Conservation (phyloP, 2,888 invertebrate species). For the Cistogaster globosa region DNA sequence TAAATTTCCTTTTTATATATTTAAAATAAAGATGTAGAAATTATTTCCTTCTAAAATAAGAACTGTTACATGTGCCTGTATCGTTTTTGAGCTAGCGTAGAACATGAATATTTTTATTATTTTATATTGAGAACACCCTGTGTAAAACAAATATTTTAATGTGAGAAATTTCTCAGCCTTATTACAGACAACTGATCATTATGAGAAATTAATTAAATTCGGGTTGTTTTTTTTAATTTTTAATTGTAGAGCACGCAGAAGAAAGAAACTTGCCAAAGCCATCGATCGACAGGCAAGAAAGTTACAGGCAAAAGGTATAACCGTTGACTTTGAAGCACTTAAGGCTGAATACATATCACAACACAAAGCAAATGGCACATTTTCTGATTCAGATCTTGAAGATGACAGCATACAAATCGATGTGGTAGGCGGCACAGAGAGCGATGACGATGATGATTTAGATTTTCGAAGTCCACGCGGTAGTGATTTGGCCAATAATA, state of each 20-base stretch:
- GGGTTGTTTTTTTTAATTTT: neutral
- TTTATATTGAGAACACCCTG: too few relatives aligned
- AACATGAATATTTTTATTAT: too few relatives aligned
- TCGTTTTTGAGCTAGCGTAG: too few relatives aligned
- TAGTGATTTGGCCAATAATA: slow-evolving; percentile 76
- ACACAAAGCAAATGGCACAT: slow-evolving; percentile 85
- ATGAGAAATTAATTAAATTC: neutral
- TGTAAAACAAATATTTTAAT: too few relatives aligned
- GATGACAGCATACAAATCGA: slow-evolving; percentile 91
- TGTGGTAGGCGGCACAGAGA: slow-evolving; percentile 91
- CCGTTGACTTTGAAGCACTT: slow-evolving; percentile 93
- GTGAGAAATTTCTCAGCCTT: too few relatives aligned
- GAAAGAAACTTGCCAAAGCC: slow-evolving; percentile 96
- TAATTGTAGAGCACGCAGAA: slow-evolving; percentile 88
- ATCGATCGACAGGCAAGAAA: slow-evolving; percentile 96
- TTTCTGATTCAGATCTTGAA: slow-evolving; percentile 86
- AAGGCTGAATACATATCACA: slow-evolving; percentile 93
- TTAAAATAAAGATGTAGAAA: neutral
- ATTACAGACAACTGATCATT: too few relatives aligned
- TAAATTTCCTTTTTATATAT: slow-evolving; percentile 78
- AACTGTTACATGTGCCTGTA: too few relatives aligned
- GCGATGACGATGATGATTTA: slow-evolving; percentile 87
- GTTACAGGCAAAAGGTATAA: slow-evolving; percentile 94
- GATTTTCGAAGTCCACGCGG: slow-evolving; percentile 81
- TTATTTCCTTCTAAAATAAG: neutral